A percentile compares a stretch with the other conserved stretches of the same genome.
Conservation (phyloP, 35 echinoderm and acorn worm genomes). For the Heliocidaris tuberculata region DNA sequence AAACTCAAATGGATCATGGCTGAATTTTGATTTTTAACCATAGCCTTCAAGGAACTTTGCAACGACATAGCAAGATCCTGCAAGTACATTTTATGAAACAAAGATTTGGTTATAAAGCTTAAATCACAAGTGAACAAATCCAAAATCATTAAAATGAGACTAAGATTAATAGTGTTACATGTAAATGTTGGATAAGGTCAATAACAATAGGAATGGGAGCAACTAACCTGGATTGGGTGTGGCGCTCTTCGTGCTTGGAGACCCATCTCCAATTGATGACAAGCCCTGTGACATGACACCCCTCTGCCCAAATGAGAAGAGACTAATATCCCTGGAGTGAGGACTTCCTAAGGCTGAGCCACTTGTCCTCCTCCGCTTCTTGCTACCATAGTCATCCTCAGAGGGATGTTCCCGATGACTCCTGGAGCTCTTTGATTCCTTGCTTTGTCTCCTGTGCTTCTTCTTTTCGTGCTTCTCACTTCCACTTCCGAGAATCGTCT, state of each 20-base stretch:
- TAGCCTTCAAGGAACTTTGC: too few relatives aligned
- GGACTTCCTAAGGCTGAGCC: conserved; percentile 56
- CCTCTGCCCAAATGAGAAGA: conserved; percentile 14
- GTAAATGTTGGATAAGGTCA: background rate
- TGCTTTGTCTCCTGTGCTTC: conserved; percentile 76
- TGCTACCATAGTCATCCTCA: conserved; percentile 63
- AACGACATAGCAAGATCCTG: too few relatives aligned
- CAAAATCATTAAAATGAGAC: too few relatives aligned
- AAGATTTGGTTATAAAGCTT: too few relatives aligned
- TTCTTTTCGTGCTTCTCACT: conserved; percentile 63
- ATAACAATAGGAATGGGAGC: background rate
- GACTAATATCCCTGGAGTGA: background rate
- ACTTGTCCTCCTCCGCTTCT: conserved; percentile 67
- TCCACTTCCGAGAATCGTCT: conserved; percentile 41
- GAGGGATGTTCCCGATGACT: background rate
- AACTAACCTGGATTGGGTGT: conserved; percentile 24
- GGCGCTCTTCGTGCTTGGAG: background rate
- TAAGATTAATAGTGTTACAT: too few relatives aligned
- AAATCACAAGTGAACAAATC: too few relatives aligned
- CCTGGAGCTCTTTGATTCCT: conserved; percentile 46
- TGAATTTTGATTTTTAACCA: too few relatives aligned
- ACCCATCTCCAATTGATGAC: conserved; percentile 24
- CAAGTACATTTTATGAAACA: too few relatives aligned
- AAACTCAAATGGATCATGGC: too few relatives aligned
- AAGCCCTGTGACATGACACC: conserved; percentile 15